These are phyloP conservation scores for Cerceris ruficornis DNA, from an alignment of 2,888 invertebrate genomes.

Conservation along the genomic window DNA sequence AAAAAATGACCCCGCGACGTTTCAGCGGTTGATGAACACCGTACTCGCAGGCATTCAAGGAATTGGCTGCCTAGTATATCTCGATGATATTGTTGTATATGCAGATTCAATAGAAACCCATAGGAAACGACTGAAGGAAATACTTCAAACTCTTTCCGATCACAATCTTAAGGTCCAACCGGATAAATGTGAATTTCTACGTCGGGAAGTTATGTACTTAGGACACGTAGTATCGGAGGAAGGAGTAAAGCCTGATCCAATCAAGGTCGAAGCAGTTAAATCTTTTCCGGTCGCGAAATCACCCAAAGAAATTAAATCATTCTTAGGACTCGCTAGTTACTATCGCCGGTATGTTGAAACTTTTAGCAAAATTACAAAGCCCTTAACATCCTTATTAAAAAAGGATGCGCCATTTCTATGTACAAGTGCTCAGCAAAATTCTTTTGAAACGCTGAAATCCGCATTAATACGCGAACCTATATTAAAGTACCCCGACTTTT, in stretches of 20 bases:
- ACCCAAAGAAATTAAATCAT: slow-evolving; percentile 61
- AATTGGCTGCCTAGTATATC: slow-evolving; percentile 71
- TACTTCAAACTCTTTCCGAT: slow-evolving; percentile 72
- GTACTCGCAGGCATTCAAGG: slow-evolving; percentile 68
- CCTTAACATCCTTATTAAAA: slow-evolving; percentile 61
- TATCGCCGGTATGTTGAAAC: slow-evolving; percentile 72
- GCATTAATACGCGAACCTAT: slow-evolving; percentile 29
- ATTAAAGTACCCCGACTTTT: slow-evolving; percentile 51
- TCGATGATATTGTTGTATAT: slow-evolving; percentile 76
- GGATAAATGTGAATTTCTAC: too few species aligned
- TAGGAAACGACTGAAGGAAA: slow-evolving; percentile 51
- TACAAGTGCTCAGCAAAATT: slow-evolving; percentile 39
- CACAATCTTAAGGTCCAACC: slow-evolving; percentile 54
- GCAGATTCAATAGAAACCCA: slow-evolving; percentile 65
- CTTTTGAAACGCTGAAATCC: slow-evolving; percentile 36
- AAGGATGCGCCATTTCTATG: slow-evolving; percentile 60
- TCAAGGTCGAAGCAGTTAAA: too few species aligned
- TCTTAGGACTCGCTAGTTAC: slow-evolving; percentile 73
- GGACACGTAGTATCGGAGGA: slow-evolving; percentile 64
- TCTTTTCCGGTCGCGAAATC: slow-evolving; percentile 44
- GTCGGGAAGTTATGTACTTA: slow-evolving; percentile 48
- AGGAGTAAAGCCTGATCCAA: slow-evolving; percentile 66
- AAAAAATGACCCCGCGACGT: slow-evolving; percentile 65
- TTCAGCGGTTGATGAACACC: slow-evolving; percentile 71
- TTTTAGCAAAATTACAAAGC: slow-evolving; percentile 64